Conservation (phyloP, 2,888 invertebrate genomes). For the Galerucella pusilla region DNA sequence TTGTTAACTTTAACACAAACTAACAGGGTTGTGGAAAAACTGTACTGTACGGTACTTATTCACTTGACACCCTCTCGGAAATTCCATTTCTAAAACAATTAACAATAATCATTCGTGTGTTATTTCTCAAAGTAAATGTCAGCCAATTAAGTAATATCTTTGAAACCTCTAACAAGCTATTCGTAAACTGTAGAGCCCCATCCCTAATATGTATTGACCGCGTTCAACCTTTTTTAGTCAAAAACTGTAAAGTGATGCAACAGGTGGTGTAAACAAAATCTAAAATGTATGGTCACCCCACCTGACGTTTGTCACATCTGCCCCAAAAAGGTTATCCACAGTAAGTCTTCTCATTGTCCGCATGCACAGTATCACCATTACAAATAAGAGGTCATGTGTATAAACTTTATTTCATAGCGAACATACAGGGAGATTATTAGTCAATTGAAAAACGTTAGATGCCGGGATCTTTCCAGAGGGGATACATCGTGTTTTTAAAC, state of each 20-base stretch:
- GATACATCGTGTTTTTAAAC: no score
- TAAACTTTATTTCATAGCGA: background rate
- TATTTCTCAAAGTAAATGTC: no score
- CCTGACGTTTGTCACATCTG: conserved; percentile 13
- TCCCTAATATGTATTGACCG: background rate
- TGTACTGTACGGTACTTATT: no score
- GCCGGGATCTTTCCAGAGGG: background rate
- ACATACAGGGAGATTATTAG: background rate
- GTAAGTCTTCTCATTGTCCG: background rate
- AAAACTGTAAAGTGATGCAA: background rate
- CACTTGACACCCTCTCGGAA: no score
- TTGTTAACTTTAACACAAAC: no score
- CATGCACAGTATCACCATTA: background rate
- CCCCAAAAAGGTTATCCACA: background rate
- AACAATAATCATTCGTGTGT: no score
- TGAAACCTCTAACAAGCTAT: background rate
- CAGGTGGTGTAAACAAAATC: conserved; percentile 11
- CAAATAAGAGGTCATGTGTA: background rate
- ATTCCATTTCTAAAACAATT: no score
- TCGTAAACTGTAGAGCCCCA: background rate
- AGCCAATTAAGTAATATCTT: background rate
- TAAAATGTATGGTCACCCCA: conserved; percentile 12
- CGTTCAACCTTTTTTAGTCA: background rate
- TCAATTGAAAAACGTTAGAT: background rate
- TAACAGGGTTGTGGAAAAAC: no score